Evolutionary conservation across 2,888 invertebrate species (phyloP).

Genomic region (Erebia palarica): DNA sequence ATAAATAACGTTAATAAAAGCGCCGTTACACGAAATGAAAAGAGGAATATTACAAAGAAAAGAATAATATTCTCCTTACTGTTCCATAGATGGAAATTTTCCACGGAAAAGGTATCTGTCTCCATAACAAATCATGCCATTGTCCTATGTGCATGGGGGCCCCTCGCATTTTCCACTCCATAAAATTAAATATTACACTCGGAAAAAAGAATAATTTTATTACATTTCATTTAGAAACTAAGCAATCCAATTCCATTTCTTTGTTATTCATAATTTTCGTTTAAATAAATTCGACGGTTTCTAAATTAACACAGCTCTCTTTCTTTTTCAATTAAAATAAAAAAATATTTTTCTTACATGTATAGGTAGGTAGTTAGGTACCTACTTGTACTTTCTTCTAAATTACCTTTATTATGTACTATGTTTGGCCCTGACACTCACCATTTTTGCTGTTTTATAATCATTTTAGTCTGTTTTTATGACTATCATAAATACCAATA

Average conservation of each 20-base stretch:
- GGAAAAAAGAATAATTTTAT: slow-evolving; percentile 61
- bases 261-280: not conserved
- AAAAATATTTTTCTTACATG: no score
- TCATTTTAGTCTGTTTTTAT: no score
- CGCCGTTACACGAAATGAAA: slow-evolving; percentile 46
- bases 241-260: slow-evolving; percentile 19
- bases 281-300: not conserved
- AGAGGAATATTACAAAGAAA: slow-evolving; percentile 42
- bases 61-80: slow-evolving; percentile 51
- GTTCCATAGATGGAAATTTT: slow-evolving; percentile 50
- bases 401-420: no score
- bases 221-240: slow-evolving; percentile 45
- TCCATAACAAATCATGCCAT: slow-evolving; percentile 71
- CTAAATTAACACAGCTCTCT: no score
- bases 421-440: no score
- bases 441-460: no score
- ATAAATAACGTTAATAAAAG: slow-evolving; percentile 61
- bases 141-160: slow-evolving; percentile 55
- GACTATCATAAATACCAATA: no score
- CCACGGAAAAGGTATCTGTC: slow-evolving; percentile 58
- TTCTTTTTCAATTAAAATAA: no score
- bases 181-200: slow-evolving; percentile 72
- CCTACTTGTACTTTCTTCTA: no score
- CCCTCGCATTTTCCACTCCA: slow-evolving; percentile 69
- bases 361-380: no score